phyloP scores from a whole-genome alignment of 2,113 vertebrate genomes.

The Syrrhaptes paradoxus region DNA sequence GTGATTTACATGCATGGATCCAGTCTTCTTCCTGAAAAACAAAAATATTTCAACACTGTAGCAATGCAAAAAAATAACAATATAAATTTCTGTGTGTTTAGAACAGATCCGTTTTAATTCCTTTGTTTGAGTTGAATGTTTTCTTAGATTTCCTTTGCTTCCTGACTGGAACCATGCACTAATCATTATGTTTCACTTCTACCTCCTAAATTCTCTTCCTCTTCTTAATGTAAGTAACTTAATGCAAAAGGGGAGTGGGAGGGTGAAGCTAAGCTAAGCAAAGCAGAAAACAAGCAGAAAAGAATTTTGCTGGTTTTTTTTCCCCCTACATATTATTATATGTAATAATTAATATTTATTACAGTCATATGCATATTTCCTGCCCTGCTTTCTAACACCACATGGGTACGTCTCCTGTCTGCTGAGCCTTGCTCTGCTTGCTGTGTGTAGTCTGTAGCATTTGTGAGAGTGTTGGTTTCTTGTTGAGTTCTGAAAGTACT shows the following conservation, averaged over 20 bases:
- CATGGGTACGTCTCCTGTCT: conserved; percentile 85
- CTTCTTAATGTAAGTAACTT: conserved; percentile 77
- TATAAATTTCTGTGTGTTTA: neutral
- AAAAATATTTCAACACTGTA: neutral
- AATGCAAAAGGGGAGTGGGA: conserved; percentile 20
- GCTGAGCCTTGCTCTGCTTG: conserved; percentile 87
- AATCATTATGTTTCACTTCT: conserved; percentile 66
- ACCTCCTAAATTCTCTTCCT: conserved; percentile 70
- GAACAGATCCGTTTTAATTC: conserved; percentile 27
- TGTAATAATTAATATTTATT: conserved; percentile 8
- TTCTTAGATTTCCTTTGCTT: conserved; percentile 49
- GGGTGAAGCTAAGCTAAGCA: conserved; percentile 36
- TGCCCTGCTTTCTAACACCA: conserved; percentile 72
- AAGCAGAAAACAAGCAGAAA: neutral
- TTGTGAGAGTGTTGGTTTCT: conserved; percentile 32
- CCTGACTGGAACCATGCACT: conserved; percentile 56
- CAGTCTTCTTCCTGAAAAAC: conserved; percentile 33
- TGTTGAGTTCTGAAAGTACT: conserved; percentile 1
- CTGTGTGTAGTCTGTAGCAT: conserved; percentile 33
- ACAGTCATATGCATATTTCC: conserved; percentile 9
- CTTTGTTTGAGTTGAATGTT: conserved; percentile 44
- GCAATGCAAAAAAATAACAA: neutral
- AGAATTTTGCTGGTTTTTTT: neutral
- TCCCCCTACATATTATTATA: neutral
- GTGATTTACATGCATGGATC: neutral